phyloP scores from a whole-genome alignment of 2,888 invertebrate genomes.

The Lasioglossum calceatum region DNA sequence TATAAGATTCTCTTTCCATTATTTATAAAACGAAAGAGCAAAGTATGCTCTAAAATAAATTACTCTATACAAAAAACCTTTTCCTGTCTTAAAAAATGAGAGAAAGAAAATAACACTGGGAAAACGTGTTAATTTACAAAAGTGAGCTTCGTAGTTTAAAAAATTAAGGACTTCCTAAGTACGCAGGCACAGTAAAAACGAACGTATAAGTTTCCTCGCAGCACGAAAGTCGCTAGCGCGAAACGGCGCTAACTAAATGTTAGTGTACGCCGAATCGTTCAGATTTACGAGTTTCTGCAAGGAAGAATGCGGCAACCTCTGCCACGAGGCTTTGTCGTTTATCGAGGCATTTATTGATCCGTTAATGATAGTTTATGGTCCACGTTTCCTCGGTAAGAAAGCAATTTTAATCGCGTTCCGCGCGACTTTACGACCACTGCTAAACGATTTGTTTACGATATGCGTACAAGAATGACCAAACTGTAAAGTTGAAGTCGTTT shows the following conservation, averaged over 20 bases:
- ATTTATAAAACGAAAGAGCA: no score
- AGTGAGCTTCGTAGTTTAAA: background rate
- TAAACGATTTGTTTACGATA: slow-evolving; percentile 34
- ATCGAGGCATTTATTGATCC: slow-evolving; percentile 42
- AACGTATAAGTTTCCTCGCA: background rate
- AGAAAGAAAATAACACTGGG: background rate
- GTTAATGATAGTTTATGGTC: slow-evolving; percentile 40
- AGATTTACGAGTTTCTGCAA: slow-evolving; percentile 26
- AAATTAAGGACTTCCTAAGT: no score
- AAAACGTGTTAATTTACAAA: background rate
- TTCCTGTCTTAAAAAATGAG: background rate
- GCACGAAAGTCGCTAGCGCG: background rate
- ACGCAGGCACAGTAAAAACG: background rate
- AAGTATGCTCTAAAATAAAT: no score
- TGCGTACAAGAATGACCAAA: background rate
- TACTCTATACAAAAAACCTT: background rate
- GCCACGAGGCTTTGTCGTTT: slow-evolving; percentile 21
- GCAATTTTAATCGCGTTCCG: slow-evolving; percentile 18
- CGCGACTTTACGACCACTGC: slow-evolving; percentile 35
- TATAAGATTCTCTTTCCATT: no score
- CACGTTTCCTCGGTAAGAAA: slow-evolving; percentile 29
- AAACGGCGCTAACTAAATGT: background rate
- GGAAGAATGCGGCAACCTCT: slow-evolving; percentile 4
- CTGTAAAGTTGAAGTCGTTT: background rate
- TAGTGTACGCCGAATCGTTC: background rate